A percentile compares a stretch with the other conserved stretches of the same genome.
These are phyloP conservation scores for Drosophila peninsularis DNA, from an alignment of 2,888 invertebrate species.

Conservation along the genomic window DNA sequence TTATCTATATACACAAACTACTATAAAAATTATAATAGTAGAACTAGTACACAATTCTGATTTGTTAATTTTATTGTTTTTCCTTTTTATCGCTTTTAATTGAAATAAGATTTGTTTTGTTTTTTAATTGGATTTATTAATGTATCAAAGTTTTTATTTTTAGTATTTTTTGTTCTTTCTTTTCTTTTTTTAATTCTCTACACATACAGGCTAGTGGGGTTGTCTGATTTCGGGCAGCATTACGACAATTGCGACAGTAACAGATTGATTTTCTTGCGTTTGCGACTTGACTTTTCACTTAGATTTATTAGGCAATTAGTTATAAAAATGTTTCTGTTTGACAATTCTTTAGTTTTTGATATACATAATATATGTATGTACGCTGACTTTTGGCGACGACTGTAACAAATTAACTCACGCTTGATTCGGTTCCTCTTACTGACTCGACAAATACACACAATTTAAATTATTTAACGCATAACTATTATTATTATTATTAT, in stretches of 20 bases:
- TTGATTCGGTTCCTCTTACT: constrained; percentile 36
- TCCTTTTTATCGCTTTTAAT: constrained; percentile 33
- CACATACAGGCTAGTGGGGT: constrained; percentile 65
- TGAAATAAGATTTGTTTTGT: constrained; percentile 30
- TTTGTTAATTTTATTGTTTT: constrained; percentile 64
- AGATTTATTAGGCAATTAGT: constrained; percentile 50
- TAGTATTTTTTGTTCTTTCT: constrained; percentile 40
- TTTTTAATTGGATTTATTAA: constrained; percentile 37
- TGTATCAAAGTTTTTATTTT: constrained; percentile 61
- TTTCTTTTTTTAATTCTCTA: constrained; percentile 58
- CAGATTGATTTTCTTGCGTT: constrained; percentile 47
- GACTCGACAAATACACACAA: constrained; percentile 64
- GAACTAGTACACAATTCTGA: constrained; percentile 29
- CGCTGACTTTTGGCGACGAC: constrained; percentile 49
- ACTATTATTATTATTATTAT: constrained; percentile 59
- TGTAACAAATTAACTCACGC: constrained; percentile 60
- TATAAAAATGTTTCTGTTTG: constrained; percentile 51
- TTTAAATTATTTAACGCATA: constrained; percentile 64
- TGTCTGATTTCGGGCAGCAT: constrained; percentile 57
- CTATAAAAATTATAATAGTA: constrained; percentile 20
- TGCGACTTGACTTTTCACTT: constrained; percentile 61
- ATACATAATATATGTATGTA: constrained; percentile 29
- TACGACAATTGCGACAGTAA: constrained; percentile 62
- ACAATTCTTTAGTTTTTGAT: constrained; percentile 54
- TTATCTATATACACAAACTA: not conserved